phyloP scores from a whole-genome alignment of 2,888 invertebrate species.

The Orthonevra nobilis region DNA sequence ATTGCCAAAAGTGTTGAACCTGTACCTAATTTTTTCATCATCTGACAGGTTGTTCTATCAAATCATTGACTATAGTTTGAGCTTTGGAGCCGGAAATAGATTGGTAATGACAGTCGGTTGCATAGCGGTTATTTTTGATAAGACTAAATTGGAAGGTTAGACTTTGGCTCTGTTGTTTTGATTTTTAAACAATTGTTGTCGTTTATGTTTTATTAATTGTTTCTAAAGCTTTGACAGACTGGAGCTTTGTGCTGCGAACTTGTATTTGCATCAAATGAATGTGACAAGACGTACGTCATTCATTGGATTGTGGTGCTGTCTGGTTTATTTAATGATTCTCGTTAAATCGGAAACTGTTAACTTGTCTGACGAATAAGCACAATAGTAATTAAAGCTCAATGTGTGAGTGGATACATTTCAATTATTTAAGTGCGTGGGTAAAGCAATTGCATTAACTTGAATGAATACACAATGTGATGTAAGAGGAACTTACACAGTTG shows the following conservation, averaged over 20 bases:
- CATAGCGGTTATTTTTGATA: conserved; percentile 37
- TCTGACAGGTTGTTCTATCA: conserved; percentile 32
- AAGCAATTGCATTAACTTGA: too few species aligned
- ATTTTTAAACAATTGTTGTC: background rate
- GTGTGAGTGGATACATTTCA: background rate
- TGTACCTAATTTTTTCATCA: conserved; percentile 31
- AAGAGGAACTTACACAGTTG: too few species aligned
- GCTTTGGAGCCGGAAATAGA: conserved; percentile 53
- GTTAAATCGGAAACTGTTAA: conserved; percentile 6
- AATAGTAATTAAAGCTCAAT: background rate
- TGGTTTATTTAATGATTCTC: background rate
- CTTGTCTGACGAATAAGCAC: background rate
- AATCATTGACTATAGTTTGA: background rate
- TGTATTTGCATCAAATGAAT: background rate
- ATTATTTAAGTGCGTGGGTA: too few species aligned
- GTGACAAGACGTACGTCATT: conserved; percentile 7
- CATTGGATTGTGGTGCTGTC: background rate
- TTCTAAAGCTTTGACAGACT: conserved; percentile 10
- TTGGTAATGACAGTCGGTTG: conserved; percentile 31
- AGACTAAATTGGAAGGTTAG: background rate
- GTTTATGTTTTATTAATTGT: background rate
- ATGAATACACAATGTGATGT: too few species aligned
- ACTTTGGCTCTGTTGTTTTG: background rate
- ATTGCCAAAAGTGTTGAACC: conserved; percentile 52
- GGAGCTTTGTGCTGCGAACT: conserved; percentile 3